Conservation (phyloP, 2,888 invertebrate species). For the Neoitamus cyanurus region DNA sequence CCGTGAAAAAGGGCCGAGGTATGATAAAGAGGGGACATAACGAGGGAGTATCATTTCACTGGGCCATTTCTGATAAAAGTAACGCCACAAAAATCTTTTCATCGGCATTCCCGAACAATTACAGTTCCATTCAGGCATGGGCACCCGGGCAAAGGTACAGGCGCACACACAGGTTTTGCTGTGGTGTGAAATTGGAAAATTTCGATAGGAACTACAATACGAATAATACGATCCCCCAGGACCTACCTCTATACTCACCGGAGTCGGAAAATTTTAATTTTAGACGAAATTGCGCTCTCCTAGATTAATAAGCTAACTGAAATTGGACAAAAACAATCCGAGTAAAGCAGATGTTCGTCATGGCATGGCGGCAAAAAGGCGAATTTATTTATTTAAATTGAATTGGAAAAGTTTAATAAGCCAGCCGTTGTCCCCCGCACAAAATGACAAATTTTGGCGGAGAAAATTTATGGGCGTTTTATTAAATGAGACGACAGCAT, state of each 20-base stretch:
- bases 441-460: background rate
- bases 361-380: background rate
- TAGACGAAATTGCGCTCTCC: background rate
- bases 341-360: background rate
- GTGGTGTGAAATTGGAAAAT: background rate
- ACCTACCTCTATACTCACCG: background rate
- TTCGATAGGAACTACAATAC: background rate
- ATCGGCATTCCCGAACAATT: background rate
- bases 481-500: background rate
- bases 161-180: background rate
- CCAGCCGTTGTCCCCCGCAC: background rate
- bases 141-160: background rate
- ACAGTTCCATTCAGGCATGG: background rate
- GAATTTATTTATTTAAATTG: background rate
- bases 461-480: background rate
- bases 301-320: background rate
- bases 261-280: background rate
- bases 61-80: background rate
- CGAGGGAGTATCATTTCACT: background rate
- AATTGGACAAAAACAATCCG: background rate
- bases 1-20: background rate
- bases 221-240: background rate
- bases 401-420: constrained; percentile 5
- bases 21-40: background rate
- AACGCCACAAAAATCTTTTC: background rate